Base-by-base conservation (phyloP, 1,140 invertebrate species). In the Tetraneura akinire region DNA sequence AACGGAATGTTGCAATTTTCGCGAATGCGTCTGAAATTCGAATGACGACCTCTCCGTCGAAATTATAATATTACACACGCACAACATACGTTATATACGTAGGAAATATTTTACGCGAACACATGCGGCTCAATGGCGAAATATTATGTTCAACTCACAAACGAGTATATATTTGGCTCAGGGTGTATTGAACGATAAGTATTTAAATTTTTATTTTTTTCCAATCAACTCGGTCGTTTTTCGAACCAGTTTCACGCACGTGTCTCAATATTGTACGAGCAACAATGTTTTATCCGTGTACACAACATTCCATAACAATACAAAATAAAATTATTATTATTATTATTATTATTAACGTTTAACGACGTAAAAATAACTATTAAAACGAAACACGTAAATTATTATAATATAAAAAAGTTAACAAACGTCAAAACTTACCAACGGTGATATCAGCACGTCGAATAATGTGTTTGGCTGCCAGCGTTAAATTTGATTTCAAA, bases 391-490 rank as follows among this genome's bases (percentile, higher is more conserved):
- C 32, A 37, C 32, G 32, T 37, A 37, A 37, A 37, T n/a, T n/a
- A n/a, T n/a, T n/a, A 37, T 37, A 37, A 37, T 37, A 4, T 37
- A 4, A 37, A 37, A 37, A 37, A 37, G 3, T 37, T 8, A 37
- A 3, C 32, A 37, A 37, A 37, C 32, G 32, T 3, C 8, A 37
- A 37, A n/a, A 70, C 66, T 70, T 70, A 70, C 66, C 64, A 45
- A 64, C 18, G 29, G 66, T 29, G 16, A 70, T 70, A 18, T 23
- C 47, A 45, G 29, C 49, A n/a, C 47, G 68, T 51, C 51, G 68
- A 13, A 49, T 29, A 23, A n/a, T n/a, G n/a, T 29, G 47, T 49
- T 70, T 23, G 68, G 23, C 16, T 51, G 68, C 68, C 68, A 71
- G 68, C 47, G 68, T 51, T 49, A 23, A 10, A 32, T 71, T 14